These are phyloP conservation scores for Phanerotoma sp. DNA, from an alignment of 2,888 invertebrate genomes.

Conservation along the genomic window DNA sequence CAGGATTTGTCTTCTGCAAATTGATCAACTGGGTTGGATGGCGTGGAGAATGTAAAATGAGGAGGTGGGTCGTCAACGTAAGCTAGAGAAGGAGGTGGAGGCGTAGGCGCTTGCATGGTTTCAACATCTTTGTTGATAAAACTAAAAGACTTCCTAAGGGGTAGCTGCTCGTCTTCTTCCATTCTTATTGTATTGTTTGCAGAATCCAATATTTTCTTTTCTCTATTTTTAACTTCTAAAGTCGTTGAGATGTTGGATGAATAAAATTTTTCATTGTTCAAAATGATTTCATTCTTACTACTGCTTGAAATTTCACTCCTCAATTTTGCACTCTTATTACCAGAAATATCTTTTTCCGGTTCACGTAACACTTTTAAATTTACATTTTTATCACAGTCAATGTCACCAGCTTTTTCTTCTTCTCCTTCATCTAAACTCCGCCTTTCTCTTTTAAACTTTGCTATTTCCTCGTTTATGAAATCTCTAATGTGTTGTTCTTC, in stretches of 20 bases:
- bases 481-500: slow-evolving; percentile 54
- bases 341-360: neutral
- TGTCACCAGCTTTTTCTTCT: slow-evolving; percentile 1
- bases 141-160: slow-evolving; percentile 37
- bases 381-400: neutral
- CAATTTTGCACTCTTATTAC: slow-evolving; percentile 2
- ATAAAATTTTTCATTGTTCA: slow-evolving; percentile 8
- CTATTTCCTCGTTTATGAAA: slow-evolving; percentile 62
- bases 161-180: slow-evolving; percentile 25
- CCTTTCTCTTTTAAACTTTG: slow-evolving; percentile 53
- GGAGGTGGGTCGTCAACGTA: slow-evolving; percentile 22
- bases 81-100: slow-evolving; percentile 7
- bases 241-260: neutral
- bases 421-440: slow-evolving; percentile 40
- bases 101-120: slow-evolving; percentile 32
- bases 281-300: slow-evolving; percentile 7
- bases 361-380: slow-evolving; percentile 1
- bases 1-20: neutral
- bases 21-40: slow-evolving; percentile 28
- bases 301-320: neutral
- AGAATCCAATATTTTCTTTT: slow-evolving; percentile 15
- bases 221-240: slow-evolving; percentile 8
- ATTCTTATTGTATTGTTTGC: slow-evolving; percentile 5
- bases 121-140: slow-evolving; percentile 33
- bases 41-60: slow-evolving; percentile 30